These are phyloP conservation scores for Macroteleia sp. DNA, from an alignment of 2,888 invertebrate genomes.

Conservation along the genomic window DNA sequence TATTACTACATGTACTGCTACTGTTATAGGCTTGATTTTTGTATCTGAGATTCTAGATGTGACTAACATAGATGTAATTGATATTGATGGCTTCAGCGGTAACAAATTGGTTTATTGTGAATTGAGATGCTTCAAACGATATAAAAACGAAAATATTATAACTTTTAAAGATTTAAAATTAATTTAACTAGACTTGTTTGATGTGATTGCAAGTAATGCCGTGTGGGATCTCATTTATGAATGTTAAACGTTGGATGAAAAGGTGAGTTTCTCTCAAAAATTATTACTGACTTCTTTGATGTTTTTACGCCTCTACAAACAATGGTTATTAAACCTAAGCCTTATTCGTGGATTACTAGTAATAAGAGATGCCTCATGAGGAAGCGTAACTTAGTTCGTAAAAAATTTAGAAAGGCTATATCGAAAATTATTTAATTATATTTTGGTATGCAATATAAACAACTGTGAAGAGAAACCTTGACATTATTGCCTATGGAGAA, in stretches of 20 bases:
- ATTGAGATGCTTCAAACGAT: not conserved
- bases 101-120: not conserved
- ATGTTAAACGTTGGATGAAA: not conserved
- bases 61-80: not conserved
- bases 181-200: not conserved
- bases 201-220: not conserved
- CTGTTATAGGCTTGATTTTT: not conserved
- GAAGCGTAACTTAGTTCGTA: too few species aligned
- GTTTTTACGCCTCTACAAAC: not conserved
- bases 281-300: not conserved
- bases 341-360: too few species aligned
- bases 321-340: too few species aligned
- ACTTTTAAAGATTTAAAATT: not conserved
- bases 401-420: too few species aligned
- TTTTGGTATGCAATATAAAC: too few species aligned
- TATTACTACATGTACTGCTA: not conserved
- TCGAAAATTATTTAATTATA: too few species aligned
- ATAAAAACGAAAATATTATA: not conserved
- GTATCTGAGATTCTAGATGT: not conserved
- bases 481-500: too few species aligned
- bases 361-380: too few species aligned
- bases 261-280: not conserved
- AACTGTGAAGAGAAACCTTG: too few species aligned
- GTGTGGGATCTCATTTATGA: not conserved
- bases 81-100: not conserved